phyloP scores from a whole-genome alignment of 2,888 invertebrate species.

The Chalcis sispes region DNA sequence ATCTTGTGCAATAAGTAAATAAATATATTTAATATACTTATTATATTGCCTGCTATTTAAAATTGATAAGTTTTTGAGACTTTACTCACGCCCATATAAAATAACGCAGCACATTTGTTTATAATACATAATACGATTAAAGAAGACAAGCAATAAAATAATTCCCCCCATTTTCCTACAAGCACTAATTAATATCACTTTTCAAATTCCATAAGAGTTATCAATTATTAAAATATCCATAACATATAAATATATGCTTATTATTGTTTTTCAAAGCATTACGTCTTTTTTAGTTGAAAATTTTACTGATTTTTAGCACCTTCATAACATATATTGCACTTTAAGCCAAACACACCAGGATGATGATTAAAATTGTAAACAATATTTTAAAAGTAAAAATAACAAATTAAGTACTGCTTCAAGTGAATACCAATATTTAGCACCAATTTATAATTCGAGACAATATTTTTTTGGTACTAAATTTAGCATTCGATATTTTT shows the following conservation, averaged over 20 bases:
- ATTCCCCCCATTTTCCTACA: neutral
- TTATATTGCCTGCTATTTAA: constrained; percentile 1
- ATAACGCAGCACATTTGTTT: neutral
- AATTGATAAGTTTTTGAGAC: constrained; percentile 16
- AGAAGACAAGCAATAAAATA: constrained; percentile 7
- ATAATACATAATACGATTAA: constrained; percentile 7
- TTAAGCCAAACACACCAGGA: too few relatives aligned
- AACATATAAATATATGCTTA: neutral
- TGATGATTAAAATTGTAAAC: constrained; percentile 7
- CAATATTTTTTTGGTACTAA: too few relatives aligned
- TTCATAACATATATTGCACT: too few relatives aligned
- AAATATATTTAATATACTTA: constrained; percentile 7
- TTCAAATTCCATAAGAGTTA: neutral
- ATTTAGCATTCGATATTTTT: too few relatives aligned
- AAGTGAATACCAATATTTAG: too few relatives aligned
- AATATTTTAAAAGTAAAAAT: neutral
- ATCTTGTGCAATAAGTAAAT: neutral
- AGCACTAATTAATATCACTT: constrained; percentile 31
- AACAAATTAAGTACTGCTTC: neutral
- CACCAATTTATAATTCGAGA: too few relatives aligned
- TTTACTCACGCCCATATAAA: constrained; percentile 20
- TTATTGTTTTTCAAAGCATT: too few relatives aligned
- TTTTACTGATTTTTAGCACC: too few relatives aligned
- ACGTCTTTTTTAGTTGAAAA: too few relatives aligned
- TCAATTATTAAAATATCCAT: constrained; percentile 11